Base-by-base conservation (phyloP, 2,113 vertebrate genomes). In the Oncorhynchus clarkii region DNA sequence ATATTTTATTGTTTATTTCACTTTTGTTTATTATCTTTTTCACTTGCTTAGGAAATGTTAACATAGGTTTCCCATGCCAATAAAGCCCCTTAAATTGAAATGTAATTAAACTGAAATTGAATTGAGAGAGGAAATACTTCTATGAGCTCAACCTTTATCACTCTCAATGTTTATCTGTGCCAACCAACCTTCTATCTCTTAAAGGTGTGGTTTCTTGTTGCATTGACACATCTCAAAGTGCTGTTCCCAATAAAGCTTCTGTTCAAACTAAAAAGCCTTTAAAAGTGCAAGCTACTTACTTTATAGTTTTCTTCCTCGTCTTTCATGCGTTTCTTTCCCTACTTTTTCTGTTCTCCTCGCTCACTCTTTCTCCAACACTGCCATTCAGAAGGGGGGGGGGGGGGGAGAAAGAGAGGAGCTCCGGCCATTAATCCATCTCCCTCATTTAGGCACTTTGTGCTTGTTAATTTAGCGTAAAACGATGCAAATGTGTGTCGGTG, bases 391-490 rank as follows among this genome's bases (percentile, higher is more conserved):
- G 29, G 4, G 4, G 29, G 4, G 31, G 1, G 24, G 29, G 48
- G 11, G 31, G 48, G 1, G 48, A 26, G 20, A 57, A 67, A 74
- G 54, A 31, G 31, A 72, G 11, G 8, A 66, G 78, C 62, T 76
- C 57, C 75, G 81, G 18, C 72, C 78, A 78, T 79, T 81, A 82
- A 84, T 75, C 45, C 71, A 24, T 70, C 73, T 81, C 67, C 77
- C 81, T 82, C 80, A 76, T 86, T 88, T 81, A 51, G 73, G 78
- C 77, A 71, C 62, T 73, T 85, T 82, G 72, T 80, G 78, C 74
- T 80, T 51, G 74, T 83, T 86, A 81, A 80, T 77, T 78, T 76
- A 83, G 88, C 31, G 70, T 51, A 77, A 88, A 82, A 66, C 39
- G 16, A 71, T 67, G 34, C 65, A 67, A 66, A 24, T 67, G 74